Conservation (phyloP, 1,140 invertebrate species). For the Gryllus bimaculatus region DNA sequence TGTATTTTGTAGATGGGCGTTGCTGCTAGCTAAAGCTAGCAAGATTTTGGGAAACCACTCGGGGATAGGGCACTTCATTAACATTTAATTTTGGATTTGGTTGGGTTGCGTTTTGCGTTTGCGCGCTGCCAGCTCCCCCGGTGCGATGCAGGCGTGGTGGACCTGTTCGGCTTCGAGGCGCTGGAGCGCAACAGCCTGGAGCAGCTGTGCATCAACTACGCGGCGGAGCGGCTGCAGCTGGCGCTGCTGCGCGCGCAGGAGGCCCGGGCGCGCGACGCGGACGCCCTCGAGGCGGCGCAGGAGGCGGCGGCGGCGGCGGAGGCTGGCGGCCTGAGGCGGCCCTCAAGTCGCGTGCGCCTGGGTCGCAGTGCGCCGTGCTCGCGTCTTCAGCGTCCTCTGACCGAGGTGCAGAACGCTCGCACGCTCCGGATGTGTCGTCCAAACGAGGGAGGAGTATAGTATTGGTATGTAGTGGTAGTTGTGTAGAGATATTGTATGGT, state of each 20-base stretch:
- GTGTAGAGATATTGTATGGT: no score
- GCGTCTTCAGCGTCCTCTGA: constrained; percentile 23
- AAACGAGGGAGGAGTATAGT: no score
- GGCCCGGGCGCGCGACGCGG: constrained; percentile 46
- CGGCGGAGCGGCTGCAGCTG: constrained; percentile 56
- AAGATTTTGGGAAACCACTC: neutral
- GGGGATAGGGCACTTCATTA: neutral
- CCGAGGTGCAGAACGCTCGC: neutral
- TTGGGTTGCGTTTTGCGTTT: neutral
- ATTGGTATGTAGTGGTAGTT: no score
- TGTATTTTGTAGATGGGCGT: no score
- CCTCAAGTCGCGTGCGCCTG: constrained; percentile 32
- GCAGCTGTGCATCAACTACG: constrained; percentile 68
- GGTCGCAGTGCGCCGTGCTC: constrained; percentile 38
- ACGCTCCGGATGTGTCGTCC: no score
- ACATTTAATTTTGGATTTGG: neutral
- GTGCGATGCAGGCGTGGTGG: constrained; percentile 39
- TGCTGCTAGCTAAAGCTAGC: neutral
- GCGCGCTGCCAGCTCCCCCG: neutral
- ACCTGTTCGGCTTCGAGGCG: constrained; percentile 70
- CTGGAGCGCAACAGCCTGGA: constrained; percentile 63
- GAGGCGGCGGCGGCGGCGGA: neutral
- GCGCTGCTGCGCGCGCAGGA: constrained; percentile 47
- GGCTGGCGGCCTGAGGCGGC: constrained; percentile 35
- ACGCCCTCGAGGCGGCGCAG: constrained; percentile 37